These are phyloP conservation scores for Sarcophaga subvicina DNA, from an alignment of 2,888 invertebrate genomes.

Conservation along the genomic window DNA sequence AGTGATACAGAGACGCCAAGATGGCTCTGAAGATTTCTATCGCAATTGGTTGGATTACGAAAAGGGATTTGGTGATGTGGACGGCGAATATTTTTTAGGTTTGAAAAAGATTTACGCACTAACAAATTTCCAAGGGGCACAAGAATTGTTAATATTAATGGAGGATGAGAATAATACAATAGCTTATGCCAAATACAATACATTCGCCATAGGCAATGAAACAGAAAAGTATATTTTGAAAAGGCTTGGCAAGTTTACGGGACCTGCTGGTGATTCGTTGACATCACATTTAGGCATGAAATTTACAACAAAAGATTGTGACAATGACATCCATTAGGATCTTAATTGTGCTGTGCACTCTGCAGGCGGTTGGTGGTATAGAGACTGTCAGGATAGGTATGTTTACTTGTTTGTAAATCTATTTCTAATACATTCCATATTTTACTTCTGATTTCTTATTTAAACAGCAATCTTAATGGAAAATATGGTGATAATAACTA, in stretches of 20 bases:
- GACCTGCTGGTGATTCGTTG: constrained; percentile 29
- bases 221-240: constrained; percentile 27
- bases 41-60: too few relatives aligned
- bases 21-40: too few relatives aligned
- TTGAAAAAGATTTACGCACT: constrained; percentile 27
- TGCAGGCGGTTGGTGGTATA: constrained; percentile 40
- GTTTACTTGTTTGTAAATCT: not conserved
- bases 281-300: constrained; percentile 17
- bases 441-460: too few relatives aligned
- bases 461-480: constrained; percentile 36
- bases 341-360: constrained; percentile 22
- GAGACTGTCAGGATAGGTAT: constrained; percentile 23
- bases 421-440: too few relatives aligned
- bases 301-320: constrained; percentile 34
- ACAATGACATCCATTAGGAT: constrained; percentile 7
- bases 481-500: constrained; percentile 9
- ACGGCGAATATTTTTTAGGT: constrained; percentile 21
- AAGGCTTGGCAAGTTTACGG: constrained; percentile 6
- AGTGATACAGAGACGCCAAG: too few relatives aligned
- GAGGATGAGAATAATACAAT: constrained; percentile 18
- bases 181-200: constrained; percentile 31
- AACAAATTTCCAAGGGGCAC: constrained; percentile 16
- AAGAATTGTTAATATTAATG: constrained; percentile 33
- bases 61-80: too few relatives aligned
- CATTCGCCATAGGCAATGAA: constrained; percentile 30